Evolutionary conservation across 2,888 invertebrate genomes (phyloP), one percentile per base, ranked within the genome.

Genomic region (Tetrapedia diversipes): DNA sequence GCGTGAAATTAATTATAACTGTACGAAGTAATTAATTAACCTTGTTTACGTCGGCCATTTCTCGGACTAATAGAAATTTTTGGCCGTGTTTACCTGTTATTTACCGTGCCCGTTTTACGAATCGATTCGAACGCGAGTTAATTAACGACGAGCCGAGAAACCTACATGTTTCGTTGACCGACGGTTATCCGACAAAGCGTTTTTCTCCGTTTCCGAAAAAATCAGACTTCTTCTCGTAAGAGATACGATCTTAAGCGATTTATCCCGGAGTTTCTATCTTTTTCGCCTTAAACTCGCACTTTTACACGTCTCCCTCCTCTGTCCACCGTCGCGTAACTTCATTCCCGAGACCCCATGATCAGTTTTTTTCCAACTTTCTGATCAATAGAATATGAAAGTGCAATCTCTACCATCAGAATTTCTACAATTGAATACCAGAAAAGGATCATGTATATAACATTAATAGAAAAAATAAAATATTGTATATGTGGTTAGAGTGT

Each of bases 1-100:
- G 39, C 16, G 49, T 7, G 34, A 45, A 66, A 60, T 67, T 67
- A 61, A 67, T 67, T 67, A 49, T 22, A 67, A 49, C 22, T 49
- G 49, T 4, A 4, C 34, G 22, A 8, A 11, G 19, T n/a, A 37
- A 61, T 61, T 61, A 61, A 27, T 61, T 19, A 14, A 29, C 59
- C 4, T n/a, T 16, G 43, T 60, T 60, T 19, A 29, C 43, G 19
- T 19, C 7, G n/a, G 27, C n/a, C 27, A 3, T 60, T 29, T 22
- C 43, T 19, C 27, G 4, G 27, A 29, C 59, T 45, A 43, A 22
- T 32, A 43, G 16, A 32, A 7, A 19, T 41, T 59, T 59, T 41
- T 1, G n/a, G 2, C 4, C 57, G 27, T 19, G 19, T 59, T 29
- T 27, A 19, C n/a, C 3, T 16, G n/a, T 27, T 7, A 2, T 14